Percentiles rank a stretch among this genome's conserved stretches.
Conservation (phyloP, 2,888 invertebrate species). For the Drosophila flavopinicola region DNA sequence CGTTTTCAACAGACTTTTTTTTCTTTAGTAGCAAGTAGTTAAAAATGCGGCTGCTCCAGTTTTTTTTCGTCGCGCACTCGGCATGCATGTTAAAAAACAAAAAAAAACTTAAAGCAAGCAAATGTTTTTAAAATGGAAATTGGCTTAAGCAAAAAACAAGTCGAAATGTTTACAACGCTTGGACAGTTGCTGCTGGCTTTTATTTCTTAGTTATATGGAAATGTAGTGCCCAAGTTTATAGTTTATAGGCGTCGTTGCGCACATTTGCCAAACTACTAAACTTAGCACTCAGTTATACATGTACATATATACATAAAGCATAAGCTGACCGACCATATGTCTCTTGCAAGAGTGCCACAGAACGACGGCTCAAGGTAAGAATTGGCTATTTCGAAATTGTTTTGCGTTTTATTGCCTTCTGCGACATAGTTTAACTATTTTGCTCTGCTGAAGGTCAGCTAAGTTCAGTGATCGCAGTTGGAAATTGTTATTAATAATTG, state of each 20-base stretch:
- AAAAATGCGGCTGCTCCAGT: conserved; percentile 62
- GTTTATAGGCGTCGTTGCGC: conserved; percentile 65
- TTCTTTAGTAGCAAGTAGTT: conserved; percentile 37
- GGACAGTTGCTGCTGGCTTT: conserved; percentile 53
- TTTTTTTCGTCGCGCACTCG: conserved; percentile 51
- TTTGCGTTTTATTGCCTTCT: conserved; percentile 15
- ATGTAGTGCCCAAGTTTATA: conserved; percentile 57
- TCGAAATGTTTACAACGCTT: conserved; percentile 45
- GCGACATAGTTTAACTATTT: conserved; percentile 21
- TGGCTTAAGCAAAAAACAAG: conserved; percentile 65
- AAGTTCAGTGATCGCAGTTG: conserved; percentile 16
- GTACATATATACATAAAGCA: conserved; percentile 8
- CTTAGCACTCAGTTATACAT: conserved; percentile 3
- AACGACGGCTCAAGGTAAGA: conserved; percentile 70
- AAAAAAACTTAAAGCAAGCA: conserved; percentile 22
- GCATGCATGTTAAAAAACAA: conserved; percentile 53
- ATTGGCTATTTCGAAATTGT: conserved; percentile 30
- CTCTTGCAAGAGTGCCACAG: conserved; percentile 14
- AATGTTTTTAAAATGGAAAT: conserved; percentile 66
- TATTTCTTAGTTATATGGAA: conserved; percentile 63
- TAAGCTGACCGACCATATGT: conserved; percentile 46
- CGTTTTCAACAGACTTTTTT: conserved; percentile 33
- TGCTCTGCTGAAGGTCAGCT: conserved; percentile 34
- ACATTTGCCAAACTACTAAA: conserved; percentile 36
- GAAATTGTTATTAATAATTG: neutral